Percentiles rank a stretch among this genome's conserved stretches.
Conservation (phyloP, 1,140 invertebrate species). For the Mylabris phalerata region DNA sequence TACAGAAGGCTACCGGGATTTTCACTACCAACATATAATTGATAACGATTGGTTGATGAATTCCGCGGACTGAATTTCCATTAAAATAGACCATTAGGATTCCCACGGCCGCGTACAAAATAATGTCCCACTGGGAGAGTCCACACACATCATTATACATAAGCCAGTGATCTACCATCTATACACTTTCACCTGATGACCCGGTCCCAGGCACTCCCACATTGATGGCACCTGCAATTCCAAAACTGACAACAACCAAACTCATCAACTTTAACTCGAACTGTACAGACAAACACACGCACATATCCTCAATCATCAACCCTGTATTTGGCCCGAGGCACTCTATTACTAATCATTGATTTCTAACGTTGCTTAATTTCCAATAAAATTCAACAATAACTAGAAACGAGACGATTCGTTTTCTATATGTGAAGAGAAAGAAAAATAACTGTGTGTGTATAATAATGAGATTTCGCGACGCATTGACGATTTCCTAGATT, state of each 20-base stretch:
- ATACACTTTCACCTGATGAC: conserved; percentile 18
- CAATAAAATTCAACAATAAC: background rate
- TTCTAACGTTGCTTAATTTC: background rate
- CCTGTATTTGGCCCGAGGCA: too few relatives aligned
- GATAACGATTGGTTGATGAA: background rate
- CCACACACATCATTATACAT: conserved; percentile 10
- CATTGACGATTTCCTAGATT: too few relatives aligned
- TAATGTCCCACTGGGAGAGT: conserved; percentile 16
- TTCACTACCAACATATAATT: too few relatives aligned
- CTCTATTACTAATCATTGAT: too few relatives aligned
- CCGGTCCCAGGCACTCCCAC: conserved; percentile 19
- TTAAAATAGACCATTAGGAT: background rate
- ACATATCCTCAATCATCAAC: too few relatives aligned
- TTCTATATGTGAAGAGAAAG: too few relatives aligned
- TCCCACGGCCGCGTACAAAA: conserved; percentile 16
- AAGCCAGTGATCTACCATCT: background rate
- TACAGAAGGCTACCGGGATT: background rate
- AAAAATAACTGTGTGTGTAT: too few relatives aligned
- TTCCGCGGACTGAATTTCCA: background rate
- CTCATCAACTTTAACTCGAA: background rate
- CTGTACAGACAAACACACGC: too few relatives aligned
- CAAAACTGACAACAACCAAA: conserved; percentile 7
- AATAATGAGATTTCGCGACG: too few relatives aligned
- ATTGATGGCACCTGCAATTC: conserved; percentile 15
- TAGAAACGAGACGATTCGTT: background rate